Percentiles rank a stretch among this genome's conserved stretches.
Evolutionary conservation across 2,113 vertebrate genomes (phyloP).

Genomic region (Tachysurus fulvidraco): DNA sequence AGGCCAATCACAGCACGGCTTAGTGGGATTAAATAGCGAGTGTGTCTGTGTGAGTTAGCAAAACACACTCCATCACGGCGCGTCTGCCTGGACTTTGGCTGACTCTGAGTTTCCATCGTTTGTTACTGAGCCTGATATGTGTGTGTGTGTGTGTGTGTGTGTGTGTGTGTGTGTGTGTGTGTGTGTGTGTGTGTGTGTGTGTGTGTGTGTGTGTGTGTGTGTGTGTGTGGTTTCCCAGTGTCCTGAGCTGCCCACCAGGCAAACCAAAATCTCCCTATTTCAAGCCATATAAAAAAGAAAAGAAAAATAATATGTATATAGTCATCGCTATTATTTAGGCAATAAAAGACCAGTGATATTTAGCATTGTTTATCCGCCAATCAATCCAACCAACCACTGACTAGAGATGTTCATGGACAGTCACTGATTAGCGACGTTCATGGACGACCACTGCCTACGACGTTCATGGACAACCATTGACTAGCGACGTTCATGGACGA

Average conservation of each 20-base stretch:
- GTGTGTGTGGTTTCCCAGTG: slow-evolving; percentile 28
- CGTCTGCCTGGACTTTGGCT: slow-evolving; percentile 50
- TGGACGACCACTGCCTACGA: background rate
- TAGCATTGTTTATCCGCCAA: too few species aligned
- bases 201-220: slow-evolving; percentile 6
- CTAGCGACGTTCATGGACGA: background rate
- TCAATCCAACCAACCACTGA: background rate
- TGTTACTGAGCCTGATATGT: background rate
- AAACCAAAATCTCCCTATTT: slow-evolving; percentile 6
- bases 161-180: slow-evolving; percentile 7
- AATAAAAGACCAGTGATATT: too few species aligned
- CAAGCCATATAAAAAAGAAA: background rate
- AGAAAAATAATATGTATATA: background rate
- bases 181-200: slow-evolving; percentile 26
- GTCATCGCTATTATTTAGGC: too few species aligned
- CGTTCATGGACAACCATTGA: background rate
- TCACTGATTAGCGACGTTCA: background rate
- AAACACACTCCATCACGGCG: slow-evolving; percentile 49
- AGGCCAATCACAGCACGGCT: slow-evolving; percentile 37
- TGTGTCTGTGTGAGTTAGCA: slow-evolving; percentile 1
- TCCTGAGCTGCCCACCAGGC: slow-evolving; percentile 24
- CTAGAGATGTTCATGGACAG: background rate
- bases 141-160: slow-evolving; percentile 17
- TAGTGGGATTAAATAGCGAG: slow-evolving; percentile 37
- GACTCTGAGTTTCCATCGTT: slow-evolving; percentile 29